phyloP scores from a whole-genome alignment of 2,888 invertebrate species.

The Temnothorax unifasciatus region DNA sequence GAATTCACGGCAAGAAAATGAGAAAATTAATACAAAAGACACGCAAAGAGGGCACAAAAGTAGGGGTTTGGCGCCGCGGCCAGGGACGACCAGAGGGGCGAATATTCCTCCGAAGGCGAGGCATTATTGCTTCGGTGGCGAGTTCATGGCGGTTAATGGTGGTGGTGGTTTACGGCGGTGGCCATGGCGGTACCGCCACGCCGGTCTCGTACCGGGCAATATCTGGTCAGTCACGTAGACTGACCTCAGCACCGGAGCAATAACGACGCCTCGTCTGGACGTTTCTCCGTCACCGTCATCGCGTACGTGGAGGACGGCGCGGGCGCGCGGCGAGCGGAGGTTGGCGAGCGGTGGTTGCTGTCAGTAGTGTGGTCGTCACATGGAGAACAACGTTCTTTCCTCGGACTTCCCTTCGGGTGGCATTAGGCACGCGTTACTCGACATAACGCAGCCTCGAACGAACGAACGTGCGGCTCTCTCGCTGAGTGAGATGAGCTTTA shows the following conservation, averaged over 20 bases:
- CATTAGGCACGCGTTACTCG: background rate
- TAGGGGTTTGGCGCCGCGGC: background rate
- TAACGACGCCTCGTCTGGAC: slow-evolving; percentile 78
- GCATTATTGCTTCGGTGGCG: slow-evolving; percentile 83
- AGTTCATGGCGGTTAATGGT: slow-evolving; percentile 77
- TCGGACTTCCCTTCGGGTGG: background rate
- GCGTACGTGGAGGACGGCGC: slow-evolving; percentile 55
- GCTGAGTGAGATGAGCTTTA: background rate
- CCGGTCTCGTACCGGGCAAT: slow-evolving; percentile 81
- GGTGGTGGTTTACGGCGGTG: slow-evolving; percentile 74
- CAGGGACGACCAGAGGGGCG: slow-evolving; percentile 51
- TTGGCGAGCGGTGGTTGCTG: background rate
- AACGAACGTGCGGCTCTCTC: background rate
- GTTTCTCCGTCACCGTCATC: slow-evolving; percentile 63
- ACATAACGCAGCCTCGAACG: background rate
- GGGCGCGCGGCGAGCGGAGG: background rate
- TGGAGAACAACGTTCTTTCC: slow-evolving; percentile 31
- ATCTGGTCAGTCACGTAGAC: slow-evolving; percentile 86
- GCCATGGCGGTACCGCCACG: slow-evolving; percentile 79
- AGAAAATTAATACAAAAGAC: slow-evolving; percentile 55
- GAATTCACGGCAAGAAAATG: slow-evolving; percentile 38
- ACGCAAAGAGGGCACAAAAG: slow-evolving; percentile 58
- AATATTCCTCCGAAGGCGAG: slow-evolving; percentile 74
- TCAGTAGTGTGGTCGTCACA: background rate
- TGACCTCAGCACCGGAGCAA: slow-evolving; percentile 85